A percentile compares a stretch with the other conserved stretches of the same genome.
phyloP scores from a whole-genome alignment of 1,140 invertebrate genomes.

The Tribolium castaneum region DNA sequence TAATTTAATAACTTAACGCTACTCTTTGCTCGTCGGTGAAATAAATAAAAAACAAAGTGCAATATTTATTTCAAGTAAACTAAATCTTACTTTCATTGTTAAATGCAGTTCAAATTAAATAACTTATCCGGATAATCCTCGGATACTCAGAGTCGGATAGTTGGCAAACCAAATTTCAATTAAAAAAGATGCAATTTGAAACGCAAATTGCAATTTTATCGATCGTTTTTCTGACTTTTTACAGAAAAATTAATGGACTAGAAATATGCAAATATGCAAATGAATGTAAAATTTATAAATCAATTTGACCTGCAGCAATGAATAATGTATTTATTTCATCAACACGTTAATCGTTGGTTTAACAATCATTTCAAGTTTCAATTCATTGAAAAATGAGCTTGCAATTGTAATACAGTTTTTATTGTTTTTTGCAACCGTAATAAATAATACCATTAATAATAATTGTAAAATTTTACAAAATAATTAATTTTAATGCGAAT shows the following conservation, averaged over 20 bases:
- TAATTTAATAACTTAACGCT: too few species aligned
- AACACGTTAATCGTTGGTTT: neutral
- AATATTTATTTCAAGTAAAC: too few species aligned
- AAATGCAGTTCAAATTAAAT: too few species aligned
- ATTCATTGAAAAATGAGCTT: neutral
- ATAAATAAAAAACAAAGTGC: too few species aligned
- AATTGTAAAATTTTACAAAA: neutral
- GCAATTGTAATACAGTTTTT: neutral
- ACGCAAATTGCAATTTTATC: neutral
- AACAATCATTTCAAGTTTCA: neutral
- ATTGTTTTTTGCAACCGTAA: neutral
- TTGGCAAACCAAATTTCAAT: neutral
- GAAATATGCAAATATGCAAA: slow-evolving; percentile 8
- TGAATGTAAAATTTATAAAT: slow-evolving; percentile 6
- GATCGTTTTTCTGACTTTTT: neutral
- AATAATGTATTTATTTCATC: slow-evolving; percentile 8
- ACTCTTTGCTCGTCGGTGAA: too few species aligned
- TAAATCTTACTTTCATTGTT: too few species aligned
- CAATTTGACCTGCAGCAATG: slow-evolving; percentile 1
- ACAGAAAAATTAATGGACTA: neutral
- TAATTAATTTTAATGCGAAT: neutral
- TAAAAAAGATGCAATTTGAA: neutral
- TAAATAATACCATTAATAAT: neutral
- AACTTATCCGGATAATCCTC: too few species aligned
- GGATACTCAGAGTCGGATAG: too few species aligned